Evolutionary conservation across 2,113 vertebrate species (phyloP).

Genomic region (Sardina pilchardus): DNA sequence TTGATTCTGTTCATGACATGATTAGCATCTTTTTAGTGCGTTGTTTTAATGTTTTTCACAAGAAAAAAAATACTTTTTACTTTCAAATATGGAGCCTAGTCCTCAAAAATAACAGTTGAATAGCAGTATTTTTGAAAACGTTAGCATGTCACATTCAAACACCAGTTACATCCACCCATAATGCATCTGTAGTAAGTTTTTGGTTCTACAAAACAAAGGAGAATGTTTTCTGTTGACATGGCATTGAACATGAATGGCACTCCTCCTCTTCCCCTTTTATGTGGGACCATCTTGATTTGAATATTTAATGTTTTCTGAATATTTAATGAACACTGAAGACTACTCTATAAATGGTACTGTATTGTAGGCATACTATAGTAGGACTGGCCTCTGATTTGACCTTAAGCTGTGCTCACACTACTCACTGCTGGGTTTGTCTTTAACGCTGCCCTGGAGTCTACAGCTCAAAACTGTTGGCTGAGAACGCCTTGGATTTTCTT

Average conservation of each 20-base stretch:
- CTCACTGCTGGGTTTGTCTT: not conserved
- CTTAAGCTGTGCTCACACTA: not conserved
- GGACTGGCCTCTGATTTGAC: constrained; percentile 1
- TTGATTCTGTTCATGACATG: constrained; percentile 23
- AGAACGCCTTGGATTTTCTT: not conserved
- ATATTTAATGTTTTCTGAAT: not conserved
- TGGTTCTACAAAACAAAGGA: constrained; percentile 7
- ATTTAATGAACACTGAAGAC: not conserved
- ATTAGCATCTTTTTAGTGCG: constrained; percentile 31
- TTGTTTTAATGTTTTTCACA: constrained; percentile 41
- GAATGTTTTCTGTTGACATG: not conserved
- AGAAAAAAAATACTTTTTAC: constrained; percentile 38
- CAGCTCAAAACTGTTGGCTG: too few species aligned
- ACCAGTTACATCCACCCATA: not conserved
- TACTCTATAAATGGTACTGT: constrained; percentile 1
- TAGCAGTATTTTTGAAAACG: not conserved
- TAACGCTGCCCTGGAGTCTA: not conserved
- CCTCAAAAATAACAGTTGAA: constrained; percentile 2
- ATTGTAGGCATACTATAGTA: not conserved
- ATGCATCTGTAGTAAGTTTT: not conserved
- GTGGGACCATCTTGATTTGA: not conserved
- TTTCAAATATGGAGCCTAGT: constrained; percentile 14
- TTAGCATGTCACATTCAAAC: constrained; percentile 14
- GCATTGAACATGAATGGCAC: not conserved
- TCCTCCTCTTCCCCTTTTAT: not conserved